These are phyloP conservation scores for Eurystomus glaucurus DNA, from an alignment of 2,797 vertebrate genomes.

Conservation along the genomic window DNA sequence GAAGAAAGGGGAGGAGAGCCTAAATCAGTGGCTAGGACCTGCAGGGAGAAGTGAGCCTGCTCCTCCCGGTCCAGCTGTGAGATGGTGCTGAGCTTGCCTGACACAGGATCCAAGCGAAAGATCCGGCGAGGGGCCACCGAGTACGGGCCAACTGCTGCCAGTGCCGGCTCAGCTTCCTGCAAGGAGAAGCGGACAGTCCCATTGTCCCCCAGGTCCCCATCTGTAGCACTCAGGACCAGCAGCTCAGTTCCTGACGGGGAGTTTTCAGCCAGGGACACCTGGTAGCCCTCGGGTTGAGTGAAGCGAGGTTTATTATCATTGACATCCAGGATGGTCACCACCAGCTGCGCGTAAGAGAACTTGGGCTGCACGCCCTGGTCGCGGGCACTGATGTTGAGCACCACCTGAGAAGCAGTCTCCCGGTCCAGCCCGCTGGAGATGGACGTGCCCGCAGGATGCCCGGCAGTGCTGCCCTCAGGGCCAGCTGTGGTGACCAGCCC, in stretches of 20 bases:
- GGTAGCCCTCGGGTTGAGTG: slow-evolving; percentile 87
- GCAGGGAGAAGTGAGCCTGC: slow-evolving; percentile 87
- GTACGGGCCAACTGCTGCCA: slow-evolving; percentile 1
- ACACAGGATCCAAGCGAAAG: slow-evolving; percentile 91
- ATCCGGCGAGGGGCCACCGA: slow-evolving; percentile 76
- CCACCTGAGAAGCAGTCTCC: slow-evolving; percentile 92
- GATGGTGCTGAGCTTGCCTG: slow-evolving; percentile 89
- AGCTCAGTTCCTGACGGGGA: slow-evolving; percentile 90
- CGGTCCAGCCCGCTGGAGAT: slow-evolving; percentile 84
- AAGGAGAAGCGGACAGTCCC: slow-evolving; percentile 92
- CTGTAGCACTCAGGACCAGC: slow-evolving; percentile 88
- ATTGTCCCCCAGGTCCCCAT: slow-evolving; percentile 94
- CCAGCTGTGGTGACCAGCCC: slow-evolving; percentile 92
- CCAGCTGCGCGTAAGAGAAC: slow-evolving; percentile 92
- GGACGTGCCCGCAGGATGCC: slow-evolving; percentile 60
- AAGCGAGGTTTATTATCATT: slow-evolving; percentile 95
- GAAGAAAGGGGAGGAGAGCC: slow-evolving; percentile 92
- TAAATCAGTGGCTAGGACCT: slow-evolving; percentile 90
- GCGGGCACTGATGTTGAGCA: slow-evolving; percentile 95
- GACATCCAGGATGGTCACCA: slow-evolving; percentile 94
- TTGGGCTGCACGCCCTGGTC: slow-evolving; percentile 97
- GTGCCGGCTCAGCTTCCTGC: slow-evolving; percentile 83
- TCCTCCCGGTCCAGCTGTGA: slow-evolving; percentile 93
- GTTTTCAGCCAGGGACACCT: slow-evolving; percentile 90
- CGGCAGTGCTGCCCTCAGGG: background rate